Evolutionary conservation across 1,140 invertebrate species (phyloP), one percentile per base, ranked within the genome.

Genomic region (Hormaphis cornu): DNA sequence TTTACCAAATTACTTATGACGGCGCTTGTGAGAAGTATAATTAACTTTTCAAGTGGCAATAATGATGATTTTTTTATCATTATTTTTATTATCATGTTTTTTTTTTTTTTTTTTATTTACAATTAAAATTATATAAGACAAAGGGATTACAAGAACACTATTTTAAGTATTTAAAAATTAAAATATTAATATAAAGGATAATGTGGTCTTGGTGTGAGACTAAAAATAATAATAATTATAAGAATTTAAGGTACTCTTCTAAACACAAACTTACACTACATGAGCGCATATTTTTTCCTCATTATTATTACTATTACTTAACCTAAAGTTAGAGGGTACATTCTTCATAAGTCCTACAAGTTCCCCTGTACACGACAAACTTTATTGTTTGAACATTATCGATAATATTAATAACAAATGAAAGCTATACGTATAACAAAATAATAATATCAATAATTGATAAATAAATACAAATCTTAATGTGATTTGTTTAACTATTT

Each of bases 391-490:
- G 24, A 26, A 52, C n/a, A n/a, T 28, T 24, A 52, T 54, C 3
- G 35, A 33, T 54, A 35, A 20, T 53, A 26, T 33, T 22, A 54
- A 54, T 35, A 54, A 53, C 28, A 54, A 33, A 54, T 33, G 28
- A 54, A 54, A 54, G 52, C 28, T 35, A 35, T n/a, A n/a, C n/a
- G n/a, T n/a, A n/a, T 54, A 54, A 54, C 28, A 35, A 35, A 54
- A 33, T 18, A 30, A 53, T 30, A 53, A n/a, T 26, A 28, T 6
- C 22, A 20, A 26, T 24, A 20, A 33, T 33, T 33, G 9, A 26
- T 28, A 28, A 52, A 53, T 52, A 53, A 53, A n/a, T 30, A 53
- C n/a, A 33, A 52, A n/a, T 53, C n/a, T 53, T 54, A 54, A 33
- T 20, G 20, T 54, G 12, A 54, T 20, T 33, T 35, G 18, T 9